Evolutionary conservation across 2,797 vertebrate species (phyloP), one percentile per base, ranked within the genome.

Genomic region (Borostomias antarcticus): DNA sequence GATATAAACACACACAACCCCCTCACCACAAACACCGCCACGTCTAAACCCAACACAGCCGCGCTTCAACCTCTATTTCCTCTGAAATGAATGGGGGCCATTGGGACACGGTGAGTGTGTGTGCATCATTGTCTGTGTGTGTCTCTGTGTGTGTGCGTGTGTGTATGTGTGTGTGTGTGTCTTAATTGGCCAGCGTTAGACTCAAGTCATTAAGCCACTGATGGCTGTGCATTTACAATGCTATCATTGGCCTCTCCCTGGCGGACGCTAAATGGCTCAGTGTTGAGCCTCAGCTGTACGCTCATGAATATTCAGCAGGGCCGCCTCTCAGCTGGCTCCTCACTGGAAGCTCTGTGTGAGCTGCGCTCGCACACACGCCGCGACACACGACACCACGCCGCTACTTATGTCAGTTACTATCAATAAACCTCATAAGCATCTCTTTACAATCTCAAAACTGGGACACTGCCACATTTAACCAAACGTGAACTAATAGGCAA

Each of bases 221-320:
- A 85, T 82, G 88, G 74, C 69, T 73, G 60, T 73, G 81, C 81
- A 82, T 85, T 88, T 85, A 87, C 84, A 88, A 83, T 73, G 83
- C 78, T 76, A 83, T 87, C 85, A 88, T 80, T 88, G 86, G 82
- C 82, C 77, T 82, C 62, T 83, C 81, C 79, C 80, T 87, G 84
- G 85, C 85, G 82, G 81, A 72, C 68, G 58, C 76, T 89, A 85
- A 89, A 88, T 84, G 85, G 89, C 74, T 63, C 82, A 88, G 82
- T 89, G 86, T 85, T 86, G 70, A 79, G 78, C 68, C 80, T 89
- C 86, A 88, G 85, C 86, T 88, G 86, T 86, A 83, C 76, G 66
- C 80, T 85, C 86, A 86, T 89, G 83, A 89, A 91, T 89, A 88
- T 88, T 85, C 83, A 89, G 86, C 60, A 64, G 23, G 1, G 33